Conservation (phyloP, 2,113 vertebrate genomes). For the Lagopus leucura region DNA sequence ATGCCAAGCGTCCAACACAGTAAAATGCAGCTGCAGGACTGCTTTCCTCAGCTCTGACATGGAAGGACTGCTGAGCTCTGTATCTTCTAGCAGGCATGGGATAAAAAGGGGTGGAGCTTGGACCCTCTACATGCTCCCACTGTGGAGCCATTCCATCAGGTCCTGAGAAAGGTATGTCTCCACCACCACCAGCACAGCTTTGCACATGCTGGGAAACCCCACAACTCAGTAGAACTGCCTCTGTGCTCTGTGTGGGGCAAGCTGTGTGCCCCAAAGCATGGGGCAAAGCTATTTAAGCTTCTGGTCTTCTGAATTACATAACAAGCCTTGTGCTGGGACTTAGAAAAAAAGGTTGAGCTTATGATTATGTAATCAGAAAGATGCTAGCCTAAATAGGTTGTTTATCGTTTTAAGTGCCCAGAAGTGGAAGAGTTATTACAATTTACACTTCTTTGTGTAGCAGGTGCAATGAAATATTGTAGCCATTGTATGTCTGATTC, state of each 20-base stretch:
- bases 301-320: neutral
- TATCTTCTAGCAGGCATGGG: neutral
- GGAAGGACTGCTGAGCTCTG: neutral
- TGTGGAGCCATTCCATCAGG: neutral
- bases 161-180: neutral
- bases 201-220: neutral
- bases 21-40: neutral
- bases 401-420: neutral
- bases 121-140: accelerated
- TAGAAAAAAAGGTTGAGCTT: neutral
- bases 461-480: neutral
- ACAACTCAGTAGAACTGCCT: neutral
- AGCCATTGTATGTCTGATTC: neutral
- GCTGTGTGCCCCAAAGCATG: neutral
- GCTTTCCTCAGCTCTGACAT: neutral
- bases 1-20: neutral
- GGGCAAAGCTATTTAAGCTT: neutral
- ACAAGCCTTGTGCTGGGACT: neutral
- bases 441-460: neutral
- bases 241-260: neutral
- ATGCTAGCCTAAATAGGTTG: neutral
- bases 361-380: neutral
- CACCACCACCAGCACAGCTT: too few relatives aligned
- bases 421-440: neutral
- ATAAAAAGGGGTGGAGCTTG: neutral